phyloP scores from a whole-genome alignment of 2,113 vertebrate species.

The Empidonax traillii region DNA sequence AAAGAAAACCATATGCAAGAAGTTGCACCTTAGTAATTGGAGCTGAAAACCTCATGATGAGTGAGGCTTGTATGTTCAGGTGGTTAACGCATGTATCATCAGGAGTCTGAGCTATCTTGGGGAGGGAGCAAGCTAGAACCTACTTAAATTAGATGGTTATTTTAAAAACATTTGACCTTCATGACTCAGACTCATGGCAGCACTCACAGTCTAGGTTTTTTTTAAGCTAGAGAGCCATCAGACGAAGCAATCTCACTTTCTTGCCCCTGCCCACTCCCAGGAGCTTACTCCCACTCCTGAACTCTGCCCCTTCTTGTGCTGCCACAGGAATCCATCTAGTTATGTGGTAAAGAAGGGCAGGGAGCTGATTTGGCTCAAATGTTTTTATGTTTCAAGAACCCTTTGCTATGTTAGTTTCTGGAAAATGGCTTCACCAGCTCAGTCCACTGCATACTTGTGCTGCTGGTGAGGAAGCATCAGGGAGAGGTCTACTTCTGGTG shows the following conservation, averaged over 20 bases:
- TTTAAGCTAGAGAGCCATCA: background rate
- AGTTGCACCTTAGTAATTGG: background rate
- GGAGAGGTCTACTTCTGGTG: accelerated
- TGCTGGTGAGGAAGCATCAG: background rate
- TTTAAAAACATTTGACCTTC: conserved; percentile 28
- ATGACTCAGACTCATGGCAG: conserved; percentile 49
- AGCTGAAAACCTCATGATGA: background rate
- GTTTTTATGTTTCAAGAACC: background rate
- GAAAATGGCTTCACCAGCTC: background rate
- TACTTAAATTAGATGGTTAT: conserved; percentile 41
- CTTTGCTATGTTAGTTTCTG: background rate
- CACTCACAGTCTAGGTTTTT: background rate
- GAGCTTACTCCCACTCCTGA: conserved; percentile 44
- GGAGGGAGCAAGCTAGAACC: background rate
- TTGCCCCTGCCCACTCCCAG: conserved; percentile 33
- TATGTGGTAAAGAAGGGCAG: background rate
- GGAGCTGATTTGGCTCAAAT: background rate
- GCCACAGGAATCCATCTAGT: background rate
- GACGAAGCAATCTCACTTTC: background rate
- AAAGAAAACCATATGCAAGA: background rate
- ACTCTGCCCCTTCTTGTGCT: conserved; percentile 24
- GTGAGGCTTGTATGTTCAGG: background rate
- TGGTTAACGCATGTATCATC: background rate
- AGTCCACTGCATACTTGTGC: background rate
- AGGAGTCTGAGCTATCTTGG: background rate